A percentile compares a stretch with the other conserved stretches of the same genome.
phyloP scores from a whole-genome alignment of 1,140 invertebrate species.

The Drosophila takahashii region DNA sequence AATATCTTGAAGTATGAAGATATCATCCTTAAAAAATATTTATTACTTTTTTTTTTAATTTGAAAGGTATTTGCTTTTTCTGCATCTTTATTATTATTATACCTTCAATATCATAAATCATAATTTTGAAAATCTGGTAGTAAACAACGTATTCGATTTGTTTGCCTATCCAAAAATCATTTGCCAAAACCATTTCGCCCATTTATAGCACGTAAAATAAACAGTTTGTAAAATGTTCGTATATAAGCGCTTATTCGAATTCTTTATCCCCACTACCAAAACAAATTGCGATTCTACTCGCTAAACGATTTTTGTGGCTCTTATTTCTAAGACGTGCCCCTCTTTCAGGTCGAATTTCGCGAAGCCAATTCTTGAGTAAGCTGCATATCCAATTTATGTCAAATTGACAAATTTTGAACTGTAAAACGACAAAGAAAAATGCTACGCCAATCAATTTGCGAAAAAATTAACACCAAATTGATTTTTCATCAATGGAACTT shows the following conservation, averaged over 20 bases:
- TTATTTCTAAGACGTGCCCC: constrained; percentile 42
- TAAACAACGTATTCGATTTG: constrained; percentile 14
- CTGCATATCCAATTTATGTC: constrained; percentile 71
- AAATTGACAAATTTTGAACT: constrained; percentile 50
- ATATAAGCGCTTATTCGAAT: not conserved
- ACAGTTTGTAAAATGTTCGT: constrained; percentile 19
- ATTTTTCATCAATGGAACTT: constrained; percentile 38
- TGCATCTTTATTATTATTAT: constrained; percentile 2
- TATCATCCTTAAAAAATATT: too few species aligned
- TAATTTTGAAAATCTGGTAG: constrained; percentile 15
- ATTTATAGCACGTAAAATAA: constrained; percentile 34
- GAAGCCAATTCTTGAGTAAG: constrained; percentile 46
- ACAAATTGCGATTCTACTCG: constrained; percentile 13
- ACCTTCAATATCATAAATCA: constrained; percentile 8
- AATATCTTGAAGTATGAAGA: too few species aligned
- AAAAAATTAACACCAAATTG: constrained; percentile 34
- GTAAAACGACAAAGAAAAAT: constrained; percentile 19
- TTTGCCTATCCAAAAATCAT: constrained; percentile 22
- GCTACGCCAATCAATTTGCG: constrained; percentile 15
- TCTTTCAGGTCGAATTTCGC: constrained; percentile 32
- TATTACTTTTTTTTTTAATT: too few species aligned
- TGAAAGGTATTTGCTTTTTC: too few species aligned
- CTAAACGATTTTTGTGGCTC: constrained; percentile 4
- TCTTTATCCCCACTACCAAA: constrained; percentile 10
- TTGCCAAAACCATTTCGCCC: constrained; percentile 3